Percentiles rank a stretch among this genome's conserved stretches.
Conservation (phyloP, 2,113 vertebrate species). For the Hystrix cristata region DNA sequence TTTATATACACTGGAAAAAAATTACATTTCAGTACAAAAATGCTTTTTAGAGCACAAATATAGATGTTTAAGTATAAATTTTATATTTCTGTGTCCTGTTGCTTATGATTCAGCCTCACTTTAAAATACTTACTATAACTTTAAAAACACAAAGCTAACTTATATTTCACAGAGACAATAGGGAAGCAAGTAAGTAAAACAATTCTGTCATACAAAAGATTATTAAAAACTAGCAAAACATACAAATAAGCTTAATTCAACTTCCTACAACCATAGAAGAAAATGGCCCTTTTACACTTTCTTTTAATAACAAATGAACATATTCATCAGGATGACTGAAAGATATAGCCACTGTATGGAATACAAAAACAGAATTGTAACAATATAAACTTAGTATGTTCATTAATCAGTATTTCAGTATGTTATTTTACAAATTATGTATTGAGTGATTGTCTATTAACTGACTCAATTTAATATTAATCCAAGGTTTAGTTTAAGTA, state of each 20-base stretch:
- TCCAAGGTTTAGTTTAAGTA: background rate
- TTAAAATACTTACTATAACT: background rate
- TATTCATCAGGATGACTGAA: background rate
- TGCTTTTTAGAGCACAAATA: background rate
- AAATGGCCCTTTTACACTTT: background rate
- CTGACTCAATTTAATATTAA: background rate
- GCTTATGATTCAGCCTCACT: background rate
- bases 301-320: background rate
- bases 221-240: background rate
- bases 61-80: background rate
- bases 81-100: background rate
- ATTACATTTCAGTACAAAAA: background rate
- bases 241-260: background rate
- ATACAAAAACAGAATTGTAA: background rate
- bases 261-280: background rate
- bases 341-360: background rate
- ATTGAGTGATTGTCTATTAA: background rate
- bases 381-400: background rate
- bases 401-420: background rate
- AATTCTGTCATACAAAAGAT: background rate
- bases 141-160: background rate
- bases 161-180: background rate
- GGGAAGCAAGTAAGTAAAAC: background rate
- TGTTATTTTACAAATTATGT: background rate
- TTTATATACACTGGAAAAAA: background rate